Evolutionary conservation across 2,888 invertebrate genomes (phyloP).

Genomic region (Rhamnusium bicolor): DNA sequence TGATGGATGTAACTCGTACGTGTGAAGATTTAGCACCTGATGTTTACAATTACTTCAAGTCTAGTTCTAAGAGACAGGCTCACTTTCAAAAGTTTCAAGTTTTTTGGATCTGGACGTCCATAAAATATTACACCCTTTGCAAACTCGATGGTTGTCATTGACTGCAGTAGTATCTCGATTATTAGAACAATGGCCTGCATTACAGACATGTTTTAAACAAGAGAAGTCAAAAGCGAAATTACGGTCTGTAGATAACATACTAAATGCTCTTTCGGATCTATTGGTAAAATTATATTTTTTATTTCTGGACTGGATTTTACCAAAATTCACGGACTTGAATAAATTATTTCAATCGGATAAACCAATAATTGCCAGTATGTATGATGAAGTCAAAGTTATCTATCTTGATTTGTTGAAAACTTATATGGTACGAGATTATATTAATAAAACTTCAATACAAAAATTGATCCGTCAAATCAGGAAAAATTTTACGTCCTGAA

Average conservation of each 20-base stretch:
- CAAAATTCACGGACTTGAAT: slow-evolving; percentile 2
- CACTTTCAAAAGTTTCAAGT: slow-evolving; percentile 44
- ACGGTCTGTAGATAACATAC: neutral
- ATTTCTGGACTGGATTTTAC: neutral
- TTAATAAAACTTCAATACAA: neutral
- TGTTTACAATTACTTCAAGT: slow-evolving; percentile 57
- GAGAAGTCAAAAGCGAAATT: neutral
- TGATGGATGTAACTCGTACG: slow-evolving; percentile 59
- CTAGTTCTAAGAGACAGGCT: slow-evolving; percentile 45
- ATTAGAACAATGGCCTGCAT: too few species aligned
- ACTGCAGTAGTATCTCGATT: slow-evolving; percentile 33
- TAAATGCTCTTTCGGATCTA: neutral
- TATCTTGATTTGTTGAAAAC: slow-evolving; percentile 1
- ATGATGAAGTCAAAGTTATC: neutral
- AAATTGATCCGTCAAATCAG: neutral
- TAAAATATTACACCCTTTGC: slow-evolving; percentile 41
- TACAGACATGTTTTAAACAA: neutral
- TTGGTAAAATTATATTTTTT: neutral
- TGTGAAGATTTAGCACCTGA: slow-evolving; percentile 61
- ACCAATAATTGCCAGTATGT: neutral
- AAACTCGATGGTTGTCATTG: slow-evolving; percentile 52
- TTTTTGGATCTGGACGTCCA: slow-evolving; percentile 44
- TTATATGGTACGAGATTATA: neutral
- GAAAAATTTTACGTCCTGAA: too few species aligned
- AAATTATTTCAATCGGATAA: slow-evolving; percentile 6